Conservation (phyloP, 1,140 invertebrate species). For the Drosophila persimilis region DNA sequence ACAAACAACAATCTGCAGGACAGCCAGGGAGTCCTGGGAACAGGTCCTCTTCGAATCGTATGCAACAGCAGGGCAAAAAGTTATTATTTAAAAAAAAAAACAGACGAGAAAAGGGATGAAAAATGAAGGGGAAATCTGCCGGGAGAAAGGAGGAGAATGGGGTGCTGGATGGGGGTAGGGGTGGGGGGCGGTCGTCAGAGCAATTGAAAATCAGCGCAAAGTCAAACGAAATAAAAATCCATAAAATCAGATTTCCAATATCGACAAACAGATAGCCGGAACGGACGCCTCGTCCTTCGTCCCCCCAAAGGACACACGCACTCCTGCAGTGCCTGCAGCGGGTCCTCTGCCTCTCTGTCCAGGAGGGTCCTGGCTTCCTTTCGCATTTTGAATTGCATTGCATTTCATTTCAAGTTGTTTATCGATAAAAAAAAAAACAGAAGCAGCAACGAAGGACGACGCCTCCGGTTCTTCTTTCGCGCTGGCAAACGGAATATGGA, state of each 20-base stretch:
- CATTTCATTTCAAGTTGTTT: slow-evolving; percentile 76
- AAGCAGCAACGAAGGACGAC: slow-evolving; percentile 9
- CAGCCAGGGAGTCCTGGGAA: neutral
- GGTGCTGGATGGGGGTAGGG: slow-evolving; percentile 1
- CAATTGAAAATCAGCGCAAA: slow-evolving; percentile 77
- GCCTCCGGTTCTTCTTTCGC: slow-evolving; percentile 28
- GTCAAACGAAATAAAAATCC: slow-evolving; percentile 79
- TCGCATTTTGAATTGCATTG: slow-evolving; percentile 61
- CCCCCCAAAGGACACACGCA: too few species aligned
- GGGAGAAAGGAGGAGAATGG: neutral
- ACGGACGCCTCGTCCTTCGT: slow-evolving; percentile 14
- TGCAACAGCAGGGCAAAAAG: slow-evolving; percentile 26
- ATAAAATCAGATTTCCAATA: slow-evolving; percentile 80
- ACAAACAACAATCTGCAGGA: slow-evolving; percentile 61
- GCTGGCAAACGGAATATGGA: slow-evolving; percentile 21
- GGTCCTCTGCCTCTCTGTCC: slow-evolving; percentile 16
- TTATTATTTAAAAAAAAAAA: slow-evolving; percentile 60
- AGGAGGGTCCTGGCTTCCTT: slow-evolving; percentile 32
- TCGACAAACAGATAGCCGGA: slow-evolving; percentile 61
- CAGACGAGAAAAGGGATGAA: neutral
- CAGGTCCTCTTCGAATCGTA: slow-evolving; percentile 16
- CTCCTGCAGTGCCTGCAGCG: too few species aligned
- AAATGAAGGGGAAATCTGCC: too few species aligned
- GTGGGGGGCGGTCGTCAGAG: neutral
- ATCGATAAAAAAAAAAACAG: slow-evolving; percentile 59